These are phyloP conservation scores for Anhinga rufa DNA, from an alignment of 2,113 vertebrate genomes.

Conservation along the genomic window DNA sequence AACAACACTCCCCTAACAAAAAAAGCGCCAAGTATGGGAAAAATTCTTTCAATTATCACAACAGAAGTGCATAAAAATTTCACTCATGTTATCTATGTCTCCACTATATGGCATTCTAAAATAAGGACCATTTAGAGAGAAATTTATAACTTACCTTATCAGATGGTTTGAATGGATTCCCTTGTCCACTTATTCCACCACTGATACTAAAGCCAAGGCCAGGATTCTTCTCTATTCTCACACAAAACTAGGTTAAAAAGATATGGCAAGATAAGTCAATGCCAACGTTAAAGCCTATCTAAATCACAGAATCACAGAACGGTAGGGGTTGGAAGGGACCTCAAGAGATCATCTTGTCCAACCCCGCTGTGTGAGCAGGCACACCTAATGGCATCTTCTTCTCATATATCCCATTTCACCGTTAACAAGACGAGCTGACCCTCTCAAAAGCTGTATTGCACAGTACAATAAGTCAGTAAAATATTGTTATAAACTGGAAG, in stretches of 20 bases:
- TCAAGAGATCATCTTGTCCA: too few species aligned
- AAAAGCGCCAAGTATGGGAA: not conserved
- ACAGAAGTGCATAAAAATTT: not conserved
- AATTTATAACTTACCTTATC: conserved; percentile 87
- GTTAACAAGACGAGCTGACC: rapidly evolving
- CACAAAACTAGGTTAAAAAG: conserved; percentile 84
- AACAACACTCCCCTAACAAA: not conserved
- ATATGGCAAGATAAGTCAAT: not conserved
- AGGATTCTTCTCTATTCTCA: conserved; percentile 99
- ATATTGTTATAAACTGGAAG: not conserved
- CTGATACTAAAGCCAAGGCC: conserved; percentile 99
- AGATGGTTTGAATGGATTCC: conserved; percentile 99
- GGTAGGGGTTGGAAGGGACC: too few species aligned
- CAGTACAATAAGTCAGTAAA: rapidly evolving
- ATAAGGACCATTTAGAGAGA: not conserved
- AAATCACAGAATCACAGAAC: too few species aligned
- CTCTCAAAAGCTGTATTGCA: not conserved
- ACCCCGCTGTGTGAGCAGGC: too few species aligned
- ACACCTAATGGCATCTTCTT: not conserved
- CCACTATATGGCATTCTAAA: not conserved
- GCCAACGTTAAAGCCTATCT: not conserved
- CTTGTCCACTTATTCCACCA: conserved; percentile 98
- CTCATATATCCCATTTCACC: not conserved
- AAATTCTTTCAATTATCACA: not conserved
- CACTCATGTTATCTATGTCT: not conserved